Evolutionary conservation across 2,888 invertebrate genomes (phyloP).

Genomic region (Drosophila eohydei): DNA sequence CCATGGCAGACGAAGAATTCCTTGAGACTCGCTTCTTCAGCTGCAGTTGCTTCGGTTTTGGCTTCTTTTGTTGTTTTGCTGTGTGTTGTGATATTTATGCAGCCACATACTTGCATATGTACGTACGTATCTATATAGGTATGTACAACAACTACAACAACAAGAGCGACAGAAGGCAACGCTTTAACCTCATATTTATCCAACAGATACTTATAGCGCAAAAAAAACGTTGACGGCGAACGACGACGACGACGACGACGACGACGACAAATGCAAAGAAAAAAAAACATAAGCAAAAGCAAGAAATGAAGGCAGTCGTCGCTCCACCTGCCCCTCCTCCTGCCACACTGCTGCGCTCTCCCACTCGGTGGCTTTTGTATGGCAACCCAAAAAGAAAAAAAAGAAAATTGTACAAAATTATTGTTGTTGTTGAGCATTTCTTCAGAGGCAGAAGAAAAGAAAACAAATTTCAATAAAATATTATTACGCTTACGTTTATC

Average conservation of each 20-base stretch:
- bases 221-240: slow-evolving; percentile 45
- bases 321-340: not conserved
- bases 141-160: slow-evolving; percentile 14
- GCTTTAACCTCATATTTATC: slow-evolving; percentile 84
- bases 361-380: slow-evolving; percentile 37
- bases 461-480: slow-evolving; percentile 84
- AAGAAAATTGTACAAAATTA: slow-evolving; percentile 61
- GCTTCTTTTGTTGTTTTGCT: slow-evolving; percentile 42
- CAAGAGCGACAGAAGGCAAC: slow-evolving; percentile 77
- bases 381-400: slow-evolving; percentile 45
- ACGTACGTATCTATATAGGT: slow-evolving; percentile 16
- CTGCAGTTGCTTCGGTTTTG: slow-evolving; percentile 42
- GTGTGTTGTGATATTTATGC: slow-evolving; percentile 75
- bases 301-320: slow-evolving; percentile 69
- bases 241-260: slow-evolving; percentile 62
- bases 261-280: slow-evolving; percentile 55
- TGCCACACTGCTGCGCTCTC: not conserved
- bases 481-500: slow-evolving; percentile 83
- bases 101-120: slow-evolving; percentile 50
- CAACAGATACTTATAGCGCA: slow-evolving; percentile 81
- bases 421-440: slow-evolving; percentile 39
- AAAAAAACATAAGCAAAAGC: slow-evolving; percentile 48
- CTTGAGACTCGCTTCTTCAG: slow-evolving; percentile 48
- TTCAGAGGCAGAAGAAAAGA: slow-evolving; percentile 47
- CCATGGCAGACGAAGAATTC: slow-evolving; percentile 27